phyloP scores from a whole-genome alignment of 1,140 invertebrate species.

The Varroa destructor region DNA sequence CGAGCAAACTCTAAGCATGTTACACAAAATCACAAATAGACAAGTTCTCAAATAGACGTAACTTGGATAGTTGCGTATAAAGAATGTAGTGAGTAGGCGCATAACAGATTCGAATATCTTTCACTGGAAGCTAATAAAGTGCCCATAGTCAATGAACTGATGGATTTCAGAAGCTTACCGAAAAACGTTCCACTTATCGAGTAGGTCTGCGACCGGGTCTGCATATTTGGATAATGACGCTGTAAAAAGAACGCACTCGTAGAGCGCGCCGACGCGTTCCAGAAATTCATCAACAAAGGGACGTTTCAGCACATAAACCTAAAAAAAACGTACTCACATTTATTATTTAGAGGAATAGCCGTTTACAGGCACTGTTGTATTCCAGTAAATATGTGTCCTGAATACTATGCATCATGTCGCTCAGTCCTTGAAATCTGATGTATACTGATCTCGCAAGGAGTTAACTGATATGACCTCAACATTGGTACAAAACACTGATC shows the following conservation, averaged over 20 bases:
- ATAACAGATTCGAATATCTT: no score
- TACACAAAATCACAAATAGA: no score
- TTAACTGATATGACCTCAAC: background rate
- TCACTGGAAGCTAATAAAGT: no score
- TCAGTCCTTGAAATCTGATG: no score
- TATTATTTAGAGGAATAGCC: slow-evolving; percentile 10
- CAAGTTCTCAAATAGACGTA: no score
- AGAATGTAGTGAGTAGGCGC: no score
- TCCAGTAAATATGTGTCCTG: no score
- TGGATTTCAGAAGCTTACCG: slow-evolving; percentile 40
- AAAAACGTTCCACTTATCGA: slow-evolving; percentile 96
- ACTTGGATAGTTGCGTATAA: no score
- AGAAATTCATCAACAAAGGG: slow-evolving; percentile 98
- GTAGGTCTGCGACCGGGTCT: slow-evolving; percentile 93
- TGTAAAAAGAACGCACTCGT: slow-evolving; percentile 98
- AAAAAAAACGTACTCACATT: slow-evolving; percentile 32
- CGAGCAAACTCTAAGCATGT: no score
- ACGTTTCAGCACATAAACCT: slow-evolving; percentile 94
- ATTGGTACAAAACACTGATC: background rate
- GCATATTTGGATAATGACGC: slow-evolving; percentile 98
- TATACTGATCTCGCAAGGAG: background rate
- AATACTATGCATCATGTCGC: no score
- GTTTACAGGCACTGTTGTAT: background rate
- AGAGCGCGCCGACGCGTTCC: slow-evolving; percentile 90
- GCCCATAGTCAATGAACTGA: no score